phyloP scores from a whole-genome alignment of 1,140 invertebrate species.

The Uloborus diversus region DNA sequence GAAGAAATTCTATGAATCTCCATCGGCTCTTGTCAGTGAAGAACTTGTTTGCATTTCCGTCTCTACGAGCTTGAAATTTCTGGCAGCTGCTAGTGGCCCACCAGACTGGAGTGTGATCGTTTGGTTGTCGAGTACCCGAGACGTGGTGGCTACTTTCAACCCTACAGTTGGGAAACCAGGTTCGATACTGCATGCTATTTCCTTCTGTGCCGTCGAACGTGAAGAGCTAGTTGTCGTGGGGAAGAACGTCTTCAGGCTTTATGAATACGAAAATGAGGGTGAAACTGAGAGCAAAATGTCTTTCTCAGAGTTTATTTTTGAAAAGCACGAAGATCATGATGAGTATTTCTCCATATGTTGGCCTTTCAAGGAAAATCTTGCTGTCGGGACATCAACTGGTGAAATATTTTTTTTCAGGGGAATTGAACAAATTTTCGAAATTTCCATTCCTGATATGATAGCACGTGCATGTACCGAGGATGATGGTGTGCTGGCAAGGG shows the following conservation, averaged over 20 bases:
- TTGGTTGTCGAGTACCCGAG: neutral
- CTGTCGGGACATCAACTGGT: slow-evolving; percentile 15
- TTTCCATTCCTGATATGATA: neutral
- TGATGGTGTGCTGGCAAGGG: neutral
- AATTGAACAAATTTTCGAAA: slow-evolving; percentile 8
- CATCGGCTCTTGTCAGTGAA: neutral
- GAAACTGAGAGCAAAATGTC: neutral
- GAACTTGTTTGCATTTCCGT: neutral
- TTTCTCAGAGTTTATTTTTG: slow-evolving; percentile 15
- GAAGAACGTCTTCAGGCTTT: slow-evolving; percentile 12
- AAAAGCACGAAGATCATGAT: slow-evolving; percentile 14
- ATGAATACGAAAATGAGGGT: slow-evolving; percentile 1
- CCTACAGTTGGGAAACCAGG: neutral
- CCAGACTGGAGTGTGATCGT: slow-evolving; percentile 31
- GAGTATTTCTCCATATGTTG: slow-evolving; percentile 10
- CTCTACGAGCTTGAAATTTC: slow-evolving; percentile 11
- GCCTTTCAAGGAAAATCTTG: slow-evolving; percentile 37
- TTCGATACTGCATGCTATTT: neutral
- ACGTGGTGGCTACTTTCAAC: neutral
- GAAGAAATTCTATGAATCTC: slow-evolving; percentile 5
- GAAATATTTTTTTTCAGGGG: slow-evolving; percentile 33
- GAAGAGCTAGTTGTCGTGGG: slow-evolving; percentile 28
- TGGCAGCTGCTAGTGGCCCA: neutral
- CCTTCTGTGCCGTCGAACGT: slow-evolving; percentile 6
- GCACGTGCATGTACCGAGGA: neutral